phyloP scores from a whole-genome alignment of 2,888 invertebrate species.

The Epinotia nisella region DNA sequence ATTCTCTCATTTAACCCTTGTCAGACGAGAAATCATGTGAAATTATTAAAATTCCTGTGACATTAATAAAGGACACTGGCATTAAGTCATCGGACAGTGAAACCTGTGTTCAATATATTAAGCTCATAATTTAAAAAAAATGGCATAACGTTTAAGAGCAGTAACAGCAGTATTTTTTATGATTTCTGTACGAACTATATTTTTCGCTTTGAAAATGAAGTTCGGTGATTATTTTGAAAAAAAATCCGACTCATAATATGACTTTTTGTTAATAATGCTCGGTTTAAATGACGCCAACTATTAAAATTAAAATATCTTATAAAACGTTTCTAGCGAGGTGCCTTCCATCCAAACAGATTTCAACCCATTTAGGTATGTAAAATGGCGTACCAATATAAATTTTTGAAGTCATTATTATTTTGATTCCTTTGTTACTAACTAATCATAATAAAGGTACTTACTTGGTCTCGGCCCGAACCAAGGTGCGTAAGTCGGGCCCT shows the following conservation, averaged over 20 bases:
- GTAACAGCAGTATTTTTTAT: no score
- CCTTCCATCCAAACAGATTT: no score
- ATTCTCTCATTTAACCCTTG: constrained; percentile 10
- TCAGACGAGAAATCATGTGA: constrained; percentile 11
- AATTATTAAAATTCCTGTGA: constrained; percentile 25
- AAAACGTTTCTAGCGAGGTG: no score
- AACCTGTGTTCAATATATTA: background rate
- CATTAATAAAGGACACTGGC: constrained; percentile 19
- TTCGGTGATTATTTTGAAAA: no score
- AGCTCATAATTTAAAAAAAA: background rate
- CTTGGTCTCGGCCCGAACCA: constrained; percentile 8
- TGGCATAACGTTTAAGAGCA: background rate
- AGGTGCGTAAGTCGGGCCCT: constrained; percentile 9
- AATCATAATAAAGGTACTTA: background rate
- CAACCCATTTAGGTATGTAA: no score
- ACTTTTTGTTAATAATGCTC: background rate
- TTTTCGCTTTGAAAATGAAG: background rate
- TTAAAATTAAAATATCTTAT: no score
- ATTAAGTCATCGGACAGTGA: background rate
- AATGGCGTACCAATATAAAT: no score
- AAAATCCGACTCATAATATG: background rate
- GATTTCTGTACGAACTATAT: background rate
- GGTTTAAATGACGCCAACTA: no score
- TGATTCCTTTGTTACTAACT: no score
- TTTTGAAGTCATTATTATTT: no score